Base-by-base conservation (phyloP, 1,140 invertebrate genomes). In the Zeugodacus cucurbitae region DNA sequence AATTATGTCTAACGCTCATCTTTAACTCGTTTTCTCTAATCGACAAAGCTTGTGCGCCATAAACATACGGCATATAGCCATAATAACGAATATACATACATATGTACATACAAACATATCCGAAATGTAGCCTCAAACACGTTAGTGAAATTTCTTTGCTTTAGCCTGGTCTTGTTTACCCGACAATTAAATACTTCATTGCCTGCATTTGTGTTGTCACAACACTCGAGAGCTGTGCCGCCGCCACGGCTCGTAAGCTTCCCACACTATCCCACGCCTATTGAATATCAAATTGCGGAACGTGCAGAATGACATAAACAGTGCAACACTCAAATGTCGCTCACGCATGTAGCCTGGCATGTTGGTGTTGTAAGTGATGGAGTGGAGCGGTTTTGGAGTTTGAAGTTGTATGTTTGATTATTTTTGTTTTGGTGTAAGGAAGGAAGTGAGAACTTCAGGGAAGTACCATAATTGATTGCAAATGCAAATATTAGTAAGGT, bases 201-300 rank as follows among this genome's bases (percentile, higher is more conserved):
- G 70, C 70, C 7, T 78, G 70, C 70, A 41, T 41, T 78, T 78
- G n/a, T 82, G 74, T 82, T 82, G 37, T 82, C 41, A 48, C 22
- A 48, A 82, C 41, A 82, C 74, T 82, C 34, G 41, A 70, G 4
- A 20, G 58, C 58, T 70, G 22, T 70, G 29, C 10, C 32, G 37
- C 22, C 1, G 74, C n/a, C n/a, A 17, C 34, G 22, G 11, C 34
- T 82, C 8, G 17, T 48, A 3, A 74, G n/a, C 74, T 82, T 82
- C 74, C 74, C 74, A 82, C 74, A 48, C 74, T 37, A 48, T 82
- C 74, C 26, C 74, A 82, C 74, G 74, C 74, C 74, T 82, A 82
- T 82, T 82, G 74, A 82, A 82, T 82, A 82, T 48, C 74, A 82
- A 82, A 82, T 82, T 48, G 44, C 74, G 3, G n/a, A 48, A 82